Conservation (phyloP, 2,113 vertebrate genomes). For the Cynopterus brachyotis region DNA sequence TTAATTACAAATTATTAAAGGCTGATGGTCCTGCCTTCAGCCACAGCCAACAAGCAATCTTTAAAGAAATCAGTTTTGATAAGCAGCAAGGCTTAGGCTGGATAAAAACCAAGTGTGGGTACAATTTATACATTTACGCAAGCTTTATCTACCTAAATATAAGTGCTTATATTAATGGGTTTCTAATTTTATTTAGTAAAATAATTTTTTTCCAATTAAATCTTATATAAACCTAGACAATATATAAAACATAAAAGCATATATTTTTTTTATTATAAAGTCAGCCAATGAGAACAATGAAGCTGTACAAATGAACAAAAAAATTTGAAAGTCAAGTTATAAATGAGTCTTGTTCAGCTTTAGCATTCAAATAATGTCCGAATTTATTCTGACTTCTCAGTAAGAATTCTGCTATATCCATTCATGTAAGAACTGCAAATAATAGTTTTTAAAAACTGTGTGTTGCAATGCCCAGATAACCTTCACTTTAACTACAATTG, state of each 20-base stretch:
- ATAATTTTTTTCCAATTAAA: neutral
- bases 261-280: neutral
- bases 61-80: slow-evolving; percentile 7
- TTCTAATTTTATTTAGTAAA: neutral
- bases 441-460: neutral
- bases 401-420: slow-evolving; percentile 10
- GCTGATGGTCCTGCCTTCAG: neutral
- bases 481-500: neutral
- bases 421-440: neutral
- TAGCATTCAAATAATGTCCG: neutral
- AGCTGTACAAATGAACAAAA: neutral
- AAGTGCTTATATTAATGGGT: neutral
- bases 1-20: neutral
- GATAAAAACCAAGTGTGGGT: neutral
- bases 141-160: neutral
- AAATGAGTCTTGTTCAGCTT: neutral
- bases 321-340: neutral
- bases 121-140: neutral
- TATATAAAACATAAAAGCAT: neutral
- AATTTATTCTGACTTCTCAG: neutral
- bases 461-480: neutral
- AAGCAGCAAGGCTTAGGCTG: neutral
- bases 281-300: neutral
- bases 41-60: neutral
- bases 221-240: neutral